A percentile compares a stretch with the other conserved stretches of the same genome.
Conservation (phyloP, 2,888 invertebrate species). For the Drosophila barbarae region DNA sequence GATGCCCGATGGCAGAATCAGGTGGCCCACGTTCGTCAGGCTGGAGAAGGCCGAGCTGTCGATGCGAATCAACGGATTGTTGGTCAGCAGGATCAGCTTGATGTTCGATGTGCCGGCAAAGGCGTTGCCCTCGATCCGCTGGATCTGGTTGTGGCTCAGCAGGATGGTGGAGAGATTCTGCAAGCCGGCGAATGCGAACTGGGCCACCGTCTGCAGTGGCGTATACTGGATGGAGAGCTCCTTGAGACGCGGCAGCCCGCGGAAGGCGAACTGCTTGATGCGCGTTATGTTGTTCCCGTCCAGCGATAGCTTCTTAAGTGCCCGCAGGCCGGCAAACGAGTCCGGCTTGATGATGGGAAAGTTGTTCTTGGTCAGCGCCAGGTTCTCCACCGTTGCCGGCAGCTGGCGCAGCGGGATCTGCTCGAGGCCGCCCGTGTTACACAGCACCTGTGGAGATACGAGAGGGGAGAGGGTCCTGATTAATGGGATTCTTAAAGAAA, state of each 20-base stretch:
- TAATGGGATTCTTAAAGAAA: background rate
- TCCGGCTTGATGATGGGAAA: slow-evolving; percentile 90
- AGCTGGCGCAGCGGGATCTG: slow-evolving; percentile 89
- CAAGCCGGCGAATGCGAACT: slow-evolving; percentile 91
- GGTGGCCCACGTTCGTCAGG: slow-evolving; percentile 89
- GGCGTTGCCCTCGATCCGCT: slow-evolving; percentile 87
- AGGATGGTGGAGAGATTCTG: slow-evolving; percentile 88
- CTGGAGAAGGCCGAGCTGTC: slow-evolving; percentile 91
- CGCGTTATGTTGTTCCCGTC: slow-evolving; percentile 92
- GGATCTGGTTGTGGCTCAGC: slow-evolving; percentile 86
- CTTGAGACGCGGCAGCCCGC: slow-evolving; percentile 88
- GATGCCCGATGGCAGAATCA: slow-evolving; percentile 91
- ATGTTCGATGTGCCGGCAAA: slow-evolving; percentile 93
- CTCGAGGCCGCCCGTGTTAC: slow-evolving; percentile 90
- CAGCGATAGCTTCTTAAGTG: slow-evolving; percentile 89
- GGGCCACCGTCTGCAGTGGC: slow-evolving; percentile 88
- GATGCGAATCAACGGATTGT: slow-evolving; percentile 91
- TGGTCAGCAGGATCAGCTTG: slow-evolving; percentile 88
- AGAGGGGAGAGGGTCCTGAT: background rate
- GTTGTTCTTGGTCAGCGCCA: slow-evolving; percentile 91
- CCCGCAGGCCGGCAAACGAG: slow-evolving; percentile 89
- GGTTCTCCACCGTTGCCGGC: slow-evolving; percentile 89
- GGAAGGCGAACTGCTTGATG: slow-evolving; percentile 92
- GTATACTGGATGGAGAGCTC: slow-evolving; percentile 93
- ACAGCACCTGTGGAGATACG: slow-evolving; percentile 86